These are phyloP conservation scores for Percopsis omiscomaycus DNA, from an alignment of 2,797 vertebrate species.

Conservation along the genomic window DNA sequence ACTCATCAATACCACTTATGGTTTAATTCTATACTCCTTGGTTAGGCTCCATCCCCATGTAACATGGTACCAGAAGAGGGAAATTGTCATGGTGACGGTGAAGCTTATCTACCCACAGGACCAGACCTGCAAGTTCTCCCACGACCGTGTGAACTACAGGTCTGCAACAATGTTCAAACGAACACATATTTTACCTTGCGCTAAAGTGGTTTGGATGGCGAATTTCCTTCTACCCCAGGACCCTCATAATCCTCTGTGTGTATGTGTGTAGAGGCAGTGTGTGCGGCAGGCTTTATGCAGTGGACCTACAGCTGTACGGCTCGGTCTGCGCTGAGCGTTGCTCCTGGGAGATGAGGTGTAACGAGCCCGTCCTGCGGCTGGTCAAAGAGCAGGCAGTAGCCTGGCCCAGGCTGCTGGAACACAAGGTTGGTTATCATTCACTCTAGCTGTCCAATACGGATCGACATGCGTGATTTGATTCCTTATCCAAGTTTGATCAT, in stretches of 20 bases:
- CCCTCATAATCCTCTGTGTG: conserved; percentile 8
- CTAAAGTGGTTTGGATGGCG: background rate
- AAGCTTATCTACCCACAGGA: conserved; percentile 67
- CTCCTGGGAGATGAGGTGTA: conserved; percentile 69
- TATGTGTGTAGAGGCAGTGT: conserved; percentile 54
- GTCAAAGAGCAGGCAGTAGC: conserved; percentile 56
- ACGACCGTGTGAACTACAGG: conserved; percentile 74
- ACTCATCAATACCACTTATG: background rate
- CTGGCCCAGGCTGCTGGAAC: conserved; percentile 69
- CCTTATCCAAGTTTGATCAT: too few species aligned
- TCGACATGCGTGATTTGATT: too few species aligned
- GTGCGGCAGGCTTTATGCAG: conserved; percentile 53
- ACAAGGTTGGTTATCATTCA: conserved; percentile 59
- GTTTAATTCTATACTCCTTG: conserved; percentile 41
- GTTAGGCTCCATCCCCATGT: conserved; percentile 67
- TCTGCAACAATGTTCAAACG: conserved; percentile 28
- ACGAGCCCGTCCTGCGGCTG: conserved; percentile 72
- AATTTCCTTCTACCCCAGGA: background rate
- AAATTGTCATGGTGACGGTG: conserved; percentile 53
- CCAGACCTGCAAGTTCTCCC: conserved; percentile 70
- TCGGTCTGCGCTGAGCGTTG: conserved; percentile 52
- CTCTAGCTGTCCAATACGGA: background rate
- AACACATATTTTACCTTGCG: background rate
- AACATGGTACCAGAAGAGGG: conserved; percentile 70
- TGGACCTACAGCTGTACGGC: conserved; percentile 58